phyloP scores from a whole-genome alignment of 2,888 invertebrate species.

The Mythimna ferrago region DNA sequence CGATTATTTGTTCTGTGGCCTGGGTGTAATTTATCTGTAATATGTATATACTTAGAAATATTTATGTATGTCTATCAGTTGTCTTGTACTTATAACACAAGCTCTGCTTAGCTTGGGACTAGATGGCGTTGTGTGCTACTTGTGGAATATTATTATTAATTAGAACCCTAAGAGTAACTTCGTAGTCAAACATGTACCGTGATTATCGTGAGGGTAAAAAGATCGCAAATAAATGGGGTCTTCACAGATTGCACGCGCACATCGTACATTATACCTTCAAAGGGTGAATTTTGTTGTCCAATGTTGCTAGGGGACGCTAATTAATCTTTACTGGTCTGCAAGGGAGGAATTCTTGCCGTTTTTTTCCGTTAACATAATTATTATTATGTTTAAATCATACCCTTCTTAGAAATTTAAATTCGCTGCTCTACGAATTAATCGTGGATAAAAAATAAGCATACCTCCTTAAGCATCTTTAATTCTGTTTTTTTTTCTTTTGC shows the following conservation, averaged over 20 bases:
- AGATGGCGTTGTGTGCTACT: too few species aligned
- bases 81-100: too few species aligned
- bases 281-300: constrained; percentile 11
- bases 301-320: constrained; percentile 8
- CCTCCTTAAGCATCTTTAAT: too few species aligned
- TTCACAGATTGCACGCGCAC: neutral
- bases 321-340: neutral
- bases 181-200: neutral
- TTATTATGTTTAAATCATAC: neutral
- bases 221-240: neutral
- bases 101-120: too few species aligned
- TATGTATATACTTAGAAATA: too few species aligned
- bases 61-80: too few species aligned
- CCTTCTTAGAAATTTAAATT: neutral
- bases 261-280: neutral
- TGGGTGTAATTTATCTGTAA: too few species aligned
- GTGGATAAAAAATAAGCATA: too few species aligned
- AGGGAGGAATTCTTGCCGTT: neutral
- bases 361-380: neutral
- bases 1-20: too few species aligned
- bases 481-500: too few species aligned
- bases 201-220: neutral
- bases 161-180: neutral
- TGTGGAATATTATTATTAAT: too few species aligned
- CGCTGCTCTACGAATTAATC: too few species aligned